Percentiles rank a stretch among this genome's conserved stretches.
Evolutionary conservation across 1,140 invertebrate species (phyloP).

Genomic region (Heliconius congener): DNA sequence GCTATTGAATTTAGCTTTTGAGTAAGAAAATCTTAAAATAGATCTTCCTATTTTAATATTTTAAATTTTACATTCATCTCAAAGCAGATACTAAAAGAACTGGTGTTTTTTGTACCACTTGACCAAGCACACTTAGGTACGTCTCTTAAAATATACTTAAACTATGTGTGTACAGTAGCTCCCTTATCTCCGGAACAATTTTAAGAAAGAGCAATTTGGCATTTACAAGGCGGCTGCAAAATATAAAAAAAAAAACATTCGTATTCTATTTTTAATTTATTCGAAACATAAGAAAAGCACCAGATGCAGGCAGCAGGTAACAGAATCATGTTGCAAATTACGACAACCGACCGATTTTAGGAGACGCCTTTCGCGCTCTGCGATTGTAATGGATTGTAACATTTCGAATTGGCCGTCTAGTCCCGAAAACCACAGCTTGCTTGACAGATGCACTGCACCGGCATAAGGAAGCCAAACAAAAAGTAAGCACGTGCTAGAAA

Average conservation of each 20-base stretch:
- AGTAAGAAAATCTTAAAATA: neutral
- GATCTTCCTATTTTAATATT: neutral
- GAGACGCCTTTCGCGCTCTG: neutral
- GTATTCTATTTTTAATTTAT: conserved; percentile 66
- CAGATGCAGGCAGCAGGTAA: conserved; percentile 74
- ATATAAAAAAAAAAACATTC: conserved; percentile 41
- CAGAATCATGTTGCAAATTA: conserved; percentile 73
- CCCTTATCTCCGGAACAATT: conserved; percentile 32
- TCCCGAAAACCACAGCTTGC: conserved; percentile 68
- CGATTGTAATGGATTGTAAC: neutral
- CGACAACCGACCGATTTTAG: conserved; percentile 46
- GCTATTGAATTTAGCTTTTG: neutral
- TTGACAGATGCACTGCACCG: conserved; percentile 71
- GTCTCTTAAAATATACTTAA: conserved; percentile 26
- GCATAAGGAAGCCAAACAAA: conserved; percentile 69
- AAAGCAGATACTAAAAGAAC: neutral
- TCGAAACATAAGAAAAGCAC: conserved; percentile 61
- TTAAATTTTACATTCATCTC: neutral
- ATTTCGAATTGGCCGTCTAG: conserved; percentile 45
- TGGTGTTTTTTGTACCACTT: conserved; percentile 18
- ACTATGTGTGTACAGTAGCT: conserved; percentile 22
- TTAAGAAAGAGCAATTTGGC: conserved; percentile 36
- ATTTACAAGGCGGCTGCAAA: conserved; percentile 50
- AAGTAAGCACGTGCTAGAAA: conserved; percentile 73
- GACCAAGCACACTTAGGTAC: conserved; percentile 17